Conservation (phyloP, 1,140 invertebrate species). For the Drosophila ercepeae region DNA sequence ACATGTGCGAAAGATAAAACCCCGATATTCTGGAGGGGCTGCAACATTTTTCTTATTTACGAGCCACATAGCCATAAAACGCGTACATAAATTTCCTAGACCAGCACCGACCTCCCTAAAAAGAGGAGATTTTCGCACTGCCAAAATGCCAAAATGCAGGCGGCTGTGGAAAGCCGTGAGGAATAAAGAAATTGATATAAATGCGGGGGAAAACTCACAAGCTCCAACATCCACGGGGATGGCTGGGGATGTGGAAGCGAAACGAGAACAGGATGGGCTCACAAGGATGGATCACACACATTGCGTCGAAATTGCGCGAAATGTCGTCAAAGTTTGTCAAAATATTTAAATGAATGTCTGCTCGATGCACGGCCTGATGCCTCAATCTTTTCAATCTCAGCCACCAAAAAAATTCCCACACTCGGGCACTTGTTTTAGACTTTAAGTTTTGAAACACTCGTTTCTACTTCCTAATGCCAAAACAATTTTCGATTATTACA, state of each 20-base stretch:
- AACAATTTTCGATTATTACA: slow-evolving; percentile 78
- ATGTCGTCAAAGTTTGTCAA: slow-evolving; percentile 53
- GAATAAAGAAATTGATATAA: slow-evolving; percentile 81
- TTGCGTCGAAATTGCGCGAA: slow-evolving; percentile 40
- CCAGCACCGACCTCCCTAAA: background rate
- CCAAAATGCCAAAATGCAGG: slow-evolving; percentile 55
- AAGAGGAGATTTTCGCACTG: slow-evolving; percentile 2
- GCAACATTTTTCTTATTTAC: slow-evolving; percentile 81
- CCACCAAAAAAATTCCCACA: slow-evolving; percentile 5
- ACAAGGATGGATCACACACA: slow-evolving; percentile 28
- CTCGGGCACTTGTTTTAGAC: background rate
- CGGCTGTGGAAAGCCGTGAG: slow-evolving; percentile 47
- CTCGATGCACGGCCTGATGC: slow-evolving; percentile 29
- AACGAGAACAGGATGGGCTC: background rate
- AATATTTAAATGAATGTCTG: slow-evolving; percentile 55
- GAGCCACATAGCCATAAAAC: slow-evolving; percentile 77
- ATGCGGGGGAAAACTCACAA: slow-evolving; percentile 61
- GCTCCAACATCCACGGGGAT: slow-evolving; percentile 1
- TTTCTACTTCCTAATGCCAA: slow-evolving; percentile 35
- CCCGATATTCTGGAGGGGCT: slow-evolving; percentile 58
- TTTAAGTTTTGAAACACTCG: slow-evolving; percentile 20
- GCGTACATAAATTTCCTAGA: slow-evolving; percentile 73
- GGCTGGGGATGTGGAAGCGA: background rate
- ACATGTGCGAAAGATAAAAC: slow-evolving; percentile 61
- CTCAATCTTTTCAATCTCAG: slow-evolving; percentile 29